phyloP scores from a whole-genome alignment of 2,797 vertebrate species.

The Loris lydekkerianus region DNA sequence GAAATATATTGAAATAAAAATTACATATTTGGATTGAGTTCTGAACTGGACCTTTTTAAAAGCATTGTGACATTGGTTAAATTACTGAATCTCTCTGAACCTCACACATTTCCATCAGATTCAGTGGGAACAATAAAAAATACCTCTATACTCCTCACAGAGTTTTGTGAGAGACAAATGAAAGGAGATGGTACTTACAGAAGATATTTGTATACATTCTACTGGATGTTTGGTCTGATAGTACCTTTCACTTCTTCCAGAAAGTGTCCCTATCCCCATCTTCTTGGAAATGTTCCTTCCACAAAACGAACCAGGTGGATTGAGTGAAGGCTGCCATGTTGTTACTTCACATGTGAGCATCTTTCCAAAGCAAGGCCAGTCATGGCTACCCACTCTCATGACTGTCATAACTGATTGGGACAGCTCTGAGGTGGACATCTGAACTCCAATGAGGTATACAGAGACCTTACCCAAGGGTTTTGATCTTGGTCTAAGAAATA shows the following conservation, averaged over 20 bases:
- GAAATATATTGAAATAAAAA: not conserved
- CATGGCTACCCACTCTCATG: not conserved
- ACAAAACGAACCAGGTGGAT: not conserved
- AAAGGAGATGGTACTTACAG: not conserved
- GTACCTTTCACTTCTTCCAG: not conserved
- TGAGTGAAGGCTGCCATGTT: not conserved
- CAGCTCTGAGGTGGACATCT: not conserved
- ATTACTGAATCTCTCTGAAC: not conserved
- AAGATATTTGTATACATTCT: not conserved
- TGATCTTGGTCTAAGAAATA: not conserved
- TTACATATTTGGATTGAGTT: not conserved
- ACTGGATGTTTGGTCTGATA: not conserved
- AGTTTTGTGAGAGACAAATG: not conserved
- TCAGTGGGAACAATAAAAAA: conserved; percentile 23
- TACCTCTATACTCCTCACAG: not conserved
- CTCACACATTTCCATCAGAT: not conserved
- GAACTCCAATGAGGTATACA: not conserved
- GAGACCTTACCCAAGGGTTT: not conserved
- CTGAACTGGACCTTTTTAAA: not conserved
- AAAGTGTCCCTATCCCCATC: not conserved
- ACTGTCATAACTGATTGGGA: not conserved
- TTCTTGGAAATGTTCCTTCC: not conserved
- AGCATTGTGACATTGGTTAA: not conserved
- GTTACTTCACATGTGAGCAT: too few species aligned
- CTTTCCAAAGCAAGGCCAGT: not conserved